phyloP scores from a whole-genome alignment of 2,113 vertebrate species.

The Cyanistes caeruleus region DNA sequence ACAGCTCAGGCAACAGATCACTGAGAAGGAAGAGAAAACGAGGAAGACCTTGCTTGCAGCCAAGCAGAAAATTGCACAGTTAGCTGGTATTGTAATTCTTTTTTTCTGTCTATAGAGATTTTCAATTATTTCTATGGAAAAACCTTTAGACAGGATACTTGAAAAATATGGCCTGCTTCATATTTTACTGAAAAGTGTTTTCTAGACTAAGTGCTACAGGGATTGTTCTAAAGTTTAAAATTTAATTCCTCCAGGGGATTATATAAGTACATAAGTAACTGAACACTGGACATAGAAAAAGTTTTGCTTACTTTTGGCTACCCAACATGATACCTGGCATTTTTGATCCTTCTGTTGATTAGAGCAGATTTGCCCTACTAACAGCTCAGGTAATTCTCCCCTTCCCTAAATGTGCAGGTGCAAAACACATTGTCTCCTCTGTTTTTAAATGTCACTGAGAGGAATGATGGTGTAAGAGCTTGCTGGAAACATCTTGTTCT shows the following conservation, averaged over 20 bases:
- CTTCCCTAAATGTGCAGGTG: background rate
- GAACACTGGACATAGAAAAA: background rate
- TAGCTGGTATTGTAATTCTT: conserved; percentile 74
- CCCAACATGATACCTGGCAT: background rate
- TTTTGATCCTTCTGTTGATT: background rate
- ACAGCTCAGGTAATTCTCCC: accelerated
- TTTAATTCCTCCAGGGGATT: background rate
- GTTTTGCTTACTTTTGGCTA: background rate
- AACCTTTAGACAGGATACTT: background rate
- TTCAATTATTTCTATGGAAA: background rate
- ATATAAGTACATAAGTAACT: background rate
- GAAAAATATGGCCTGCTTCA: background rate
- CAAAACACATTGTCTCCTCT: background rate
- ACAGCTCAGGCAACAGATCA: conserved; percentile 87
- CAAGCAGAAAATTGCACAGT: conserved; percentile 90
- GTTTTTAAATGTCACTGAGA: background rate
- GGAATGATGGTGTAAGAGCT: background rate
- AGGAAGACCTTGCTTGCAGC: conserved; percentile 89
- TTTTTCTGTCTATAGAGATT: background rate
- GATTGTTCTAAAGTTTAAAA: background rate
- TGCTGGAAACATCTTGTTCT: background rate
- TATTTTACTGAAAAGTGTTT: background rate
- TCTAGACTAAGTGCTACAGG: background rate
- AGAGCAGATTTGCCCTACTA: background rate
- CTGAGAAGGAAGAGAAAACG: conserved; percentile 94